Evolutionary conservation across 2,888 invertebrate genomes (phyloP).

Genomic region (Aleiodes alternator): DNA sequence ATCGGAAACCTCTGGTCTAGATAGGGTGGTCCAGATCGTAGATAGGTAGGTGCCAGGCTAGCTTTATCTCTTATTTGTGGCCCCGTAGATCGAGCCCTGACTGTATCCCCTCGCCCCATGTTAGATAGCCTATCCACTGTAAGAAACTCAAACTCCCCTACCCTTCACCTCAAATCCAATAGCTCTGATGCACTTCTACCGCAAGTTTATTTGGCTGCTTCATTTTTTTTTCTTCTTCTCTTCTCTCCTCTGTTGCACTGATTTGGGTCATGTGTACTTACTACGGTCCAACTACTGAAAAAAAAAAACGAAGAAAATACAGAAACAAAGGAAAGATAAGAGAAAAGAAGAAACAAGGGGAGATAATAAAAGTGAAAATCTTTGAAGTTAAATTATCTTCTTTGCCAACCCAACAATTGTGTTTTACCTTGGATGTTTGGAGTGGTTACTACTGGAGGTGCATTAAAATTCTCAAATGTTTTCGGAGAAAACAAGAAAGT

Average conservation of each 20-base stretch:
- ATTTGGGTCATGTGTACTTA: conserved; percentile 28
- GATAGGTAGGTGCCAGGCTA: conserved; percentile 62
- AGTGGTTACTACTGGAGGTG: too few species aligned
- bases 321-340: background rate
- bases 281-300: background rate
- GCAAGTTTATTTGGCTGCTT: conserved; percentile 30
- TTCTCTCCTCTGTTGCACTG: conserved; percentile 7
- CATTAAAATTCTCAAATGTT: too few species aligned
- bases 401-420: background rate
- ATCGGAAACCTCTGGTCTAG: conserved; percentile 24
- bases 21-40: conserved; percentile 55
- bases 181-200: conserved; percentile 1
- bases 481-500: too few species aligned
- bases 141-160: conserved; percentile 28
- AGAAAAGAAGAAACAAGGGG: conserved; percentile 1
- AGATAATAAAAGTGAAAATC: conserved; percentile 21
- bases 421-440: too few species aligned
- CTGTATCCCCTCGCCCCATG: conserved; percentile 40
- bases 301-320: background rate
- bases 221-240: conserved; percentile 16
- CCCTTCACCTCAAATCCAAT: conserved; percentile 13
- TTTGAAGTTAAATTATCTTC: conserved; percentile 21
- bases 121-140: conserved; percentile 37
- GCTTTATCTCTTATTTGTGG: conserved; percentile 69
- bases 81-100: conserved; percentile 59